phyloP scores from a whole-genome alignment of 2,888 invertebrate species.

The Euproctis similis region DNA sequence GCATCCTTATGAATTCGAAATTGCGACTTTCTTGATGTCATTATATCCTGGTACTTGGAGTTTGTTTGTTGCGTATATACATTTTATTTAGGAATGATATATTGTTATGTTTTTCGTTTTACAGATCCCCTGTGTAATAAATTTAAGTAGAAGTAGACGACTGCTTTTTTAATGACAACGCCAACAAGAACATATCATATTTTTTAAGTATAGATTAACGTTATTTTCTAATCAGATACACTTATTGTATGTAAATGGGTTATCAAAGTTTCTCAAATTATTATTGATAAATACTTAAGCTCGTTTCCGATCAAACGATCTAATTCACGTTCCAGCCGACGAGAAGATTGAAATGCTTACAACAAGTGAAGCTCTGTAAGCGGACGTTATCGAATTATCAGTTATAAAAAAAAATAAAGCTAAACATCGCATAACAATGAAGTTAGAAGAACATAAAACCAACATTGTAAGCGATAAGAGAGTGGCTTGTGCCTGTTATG shows the following conservation, averaged over 20 bases:
- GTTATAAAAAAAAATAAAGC: conserved; percentile 46
- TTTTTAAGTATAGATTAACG: too few relatives aligned
- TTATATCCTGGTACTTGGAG: conserved; percentile 35
- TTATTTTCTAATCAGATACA: too few relatives aligned
- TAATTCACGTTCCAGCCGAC: conserved; percentile 25
- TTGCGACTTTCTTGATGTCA: conserved; percentile 52
- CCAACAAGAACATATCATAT: too few relatives aligned
- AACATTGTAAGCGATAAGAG: conserved; percentile 62
- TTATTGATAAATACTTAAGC: conserved; percentile 5
- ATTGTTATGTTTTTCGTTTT: conserved; percentile 15
- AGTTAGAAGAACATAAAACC: conserved; percentile 61
- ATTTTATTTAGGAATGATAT: conserved; percentile 18
- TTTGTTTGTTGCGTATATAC: conserved; percentile 18
- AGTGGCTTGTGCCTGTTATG: conserved; percentile 47
- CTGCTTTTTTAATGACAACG: conserved; percentile 5
- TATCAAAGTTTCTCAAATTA: too few relatives aligned
- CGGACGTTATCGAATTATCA: conserved; percentile 41
- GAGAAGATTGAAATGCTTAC: conserved; percentile 29
- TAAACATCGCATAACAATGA: conserved; percentile 50
- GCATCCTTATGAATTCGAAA: conserved; percentile 66
- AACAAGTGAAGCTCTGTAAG: conserved; percentile 25
- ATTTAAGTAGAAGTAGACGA: conserved; percentile 6
- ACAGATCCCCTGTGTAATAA: conserved; percentile 8
- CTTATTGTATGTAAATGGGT: too few relatives aligned
- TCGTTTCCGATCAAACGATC: conserved; percentile 21